Percentiles rank a stretch among this genome's conserved stretches.
These are phyloP conservation scores for Belonocnema kinseyi DNA, from an alignment of 1,140 invertebrate genomes.

Conservation along the genomic window DNA sequence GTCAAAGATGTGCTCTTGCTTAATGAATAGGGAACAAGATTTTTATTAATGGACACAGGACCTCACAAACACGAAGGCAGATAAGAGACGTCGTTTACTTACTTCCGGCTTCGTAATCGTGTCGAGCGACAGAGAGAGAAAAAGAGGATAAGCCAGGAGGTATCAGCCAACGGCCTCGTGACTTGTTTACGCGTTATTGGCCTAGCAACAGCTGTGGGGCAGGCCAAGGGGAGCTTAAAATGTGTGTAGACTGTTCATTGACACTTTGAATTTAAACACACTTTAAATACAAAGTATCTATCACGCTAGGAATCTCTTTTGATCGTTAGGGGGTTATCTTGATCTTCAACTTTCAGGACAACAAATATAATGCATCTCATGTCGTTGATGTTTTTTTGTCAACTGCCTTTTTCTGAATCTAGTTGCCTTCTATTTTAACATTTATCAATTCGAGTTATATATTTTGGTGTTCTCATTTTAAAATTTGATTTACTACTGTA, in stretches of 20 bases:
- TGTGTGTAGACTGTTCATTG: background rate
- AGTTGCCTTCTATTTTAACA: background rate
- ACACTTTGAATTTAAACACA: constrained; percentile 3
- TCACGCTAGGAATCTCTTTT: background rate
- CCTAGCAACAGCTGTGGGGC: constrained; percentile 62
- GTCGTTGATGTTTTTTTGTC: background rate
- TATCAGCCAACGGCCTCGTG: constrained; percentile 49
- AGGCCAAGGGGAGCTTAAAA: constrained; percentile 43
- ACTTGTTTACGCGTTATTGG: constrained; percentile 62
- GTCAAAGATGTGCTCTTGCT: background rate
- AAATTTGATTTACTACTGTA: too few species aligned
- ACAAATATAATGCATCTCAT: background rate
- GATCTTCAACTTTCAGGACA: background rate
- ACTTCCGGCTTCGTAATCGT: constrained; percentile 30
- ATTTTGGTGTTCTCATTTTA: too few species aligned
- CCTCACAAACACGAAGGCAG: background rate
- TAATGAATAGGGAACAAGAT: background rate
- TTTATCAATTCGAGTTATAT: too few species aligned
- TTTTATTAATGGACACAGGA: background rate
- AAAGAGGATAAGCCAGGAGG: constrained; percentile 49
- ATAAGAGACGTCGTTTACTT: constrained; percentile 9
- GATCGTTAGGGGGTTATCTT: background rate
- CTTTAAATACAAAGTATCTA: background rate
- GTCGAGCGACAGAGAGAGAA: constrained; percentile 41
- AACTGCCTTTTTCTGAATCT: background rate